These are phyloP conservation scores for Sepioteuthis lessoniana DNA, from an alignment of 2,888 invertebrate genomes.

Conservation along the genomic window DNA sequence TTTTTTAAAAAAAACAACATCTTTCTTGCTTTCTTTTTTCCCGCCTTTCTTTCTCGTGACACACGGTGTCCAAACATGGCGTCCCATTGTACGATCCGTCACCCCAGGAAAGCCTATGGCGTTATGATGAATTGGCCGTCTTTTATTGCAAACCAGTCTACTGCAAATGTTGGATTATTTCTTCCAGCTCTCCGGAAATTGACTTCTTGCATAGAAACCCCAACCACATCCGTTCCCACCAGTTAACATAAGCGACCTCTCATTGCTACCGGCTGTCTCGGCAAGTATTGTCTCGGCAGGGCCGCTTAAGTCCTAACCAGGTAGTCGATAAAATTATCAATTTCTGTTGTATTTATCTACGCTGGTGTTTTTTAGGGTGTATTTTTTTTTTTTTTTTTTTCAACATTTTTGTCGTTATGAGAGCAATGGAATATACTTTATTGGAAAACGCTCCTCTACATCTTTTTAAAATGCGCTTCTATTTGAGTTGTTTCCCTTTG, in stretches of 20 bases:
- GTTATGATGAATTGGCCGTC: conserved; percentile 4
- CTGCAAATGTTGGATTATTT: conserved; percentile 17
- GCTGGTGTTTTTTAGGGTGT: too few relatives aligned
- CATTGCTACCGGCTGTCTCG: conserved; percentile 15
- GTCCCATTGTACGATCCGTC: not conserved
- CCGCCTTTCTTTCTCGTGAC: not conserved
- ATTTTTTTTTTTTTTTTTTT: too few relatives aligned
- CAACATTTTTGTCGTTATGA: not conserved
- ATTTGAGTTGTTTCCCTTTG: too few relatives aligned
- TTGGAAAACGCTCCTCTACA: not conserved
- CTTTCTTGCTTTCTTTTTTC: not conserved
- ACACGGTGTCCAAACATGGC: conserved; percentile 16
- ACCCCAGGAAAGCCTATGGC: conserved; percentile 17
- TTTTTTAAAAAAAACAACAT: not conserved
- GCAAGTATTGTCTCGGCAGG: not conserved
- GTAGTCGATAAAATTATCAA: not conserved
- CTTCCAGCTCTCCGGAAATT: conserved; percentile 33
- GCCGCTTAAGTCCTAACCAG: not conserved
- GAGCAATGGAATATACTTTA: not conserved
- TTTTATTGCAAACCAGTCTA: conserved; percentile 17
- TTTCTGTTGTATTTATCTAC: not conserved
- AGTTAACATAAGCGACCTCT: not conserved
- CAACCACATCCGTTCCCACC: not conserved
- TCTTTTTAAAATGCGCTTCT: not conserved
- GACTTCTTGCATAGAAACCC: not conserved